Evolutionary conservation across 1,140 invertebrate species (phyloP), one percentile per base, ranked within the genome.

Genomic region (Heliconius hewitsoni): DNA sequence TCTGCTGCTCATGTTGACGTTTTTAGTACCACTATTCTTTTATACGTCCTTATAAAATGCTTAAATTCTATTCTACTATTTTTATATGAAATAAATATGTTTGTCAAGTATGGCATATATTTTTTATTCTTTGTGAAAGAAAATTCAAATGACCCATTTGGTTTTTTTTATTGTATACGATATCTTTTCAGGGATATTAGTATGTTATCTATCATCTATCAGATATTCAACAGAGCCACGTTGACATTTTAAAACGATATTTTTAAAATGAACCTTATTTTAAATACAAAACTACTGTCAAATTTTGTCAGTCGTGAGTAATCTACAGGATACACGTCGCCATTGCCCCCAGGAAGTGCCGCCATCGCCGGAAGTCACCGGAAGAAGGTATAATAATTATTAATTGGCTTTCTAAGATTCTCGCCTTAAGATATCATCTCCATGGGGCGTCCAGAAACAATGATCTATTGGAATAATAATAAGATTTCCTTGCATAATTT

Each of bases 351-450:
- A 83, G 87, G 87, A 90, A 84, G 82, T 83, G 82, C 81, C 85
- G 80, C 81, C 84, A 82, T 87, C 74, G 71, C 71, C 83, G 87
- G 88, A 89, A 84, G 82, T 82, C 72, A 78, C 89, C 89, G 89
- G 89, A 91, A 88, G 85, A 87, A 88, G 86, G 88, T 89, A 88
- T 80, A 87, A 91, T 90, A 88, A 90, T 89, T 90, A 91, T 91
- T 91, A 91, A 91, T 91, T 90, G 87, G 85, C 73, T 57, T 81
- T 74, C 82, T 83, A 75, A 83, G 85, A 84, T 84, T 79, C 76
- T 77, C 80, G 81, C 79, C 88, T 88, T 81, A 84, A 90, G 90
- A 87, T 71, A 80, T 82, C 83, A 82, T 77, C 80, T 23, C 78
- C 18, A 77, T 83, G 82, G 81, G 82, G 85, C 23, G 81, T 78